Evolutionary conservation across 2,797 vertebrate species (phyloP).

Genomic region (Poeciliopsis infans): DNA sequence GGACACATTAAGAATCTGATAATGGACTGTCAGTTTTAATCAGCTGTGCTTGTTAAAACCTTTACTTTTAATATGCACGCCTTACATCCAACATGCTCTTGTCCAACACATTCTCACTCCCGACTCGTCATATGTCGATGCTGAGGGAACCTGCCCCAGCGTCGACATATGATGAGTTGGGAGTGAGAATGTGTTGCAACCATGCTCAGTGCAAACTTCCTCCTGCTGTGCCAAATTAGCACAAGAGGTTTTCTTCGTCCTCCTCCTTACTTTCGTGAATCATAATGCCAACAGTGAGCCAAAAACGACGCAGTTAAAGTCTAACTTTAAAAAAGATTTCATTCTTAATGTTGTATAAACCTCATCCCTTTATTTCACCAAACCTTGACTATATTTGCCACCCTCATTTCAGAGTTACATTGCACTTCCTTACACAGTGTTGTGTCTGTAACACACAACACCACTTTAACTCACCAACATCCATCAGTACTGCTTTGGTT

Average conservation of each 20-base stretch:
- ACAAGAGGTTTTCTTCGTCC: background rate
- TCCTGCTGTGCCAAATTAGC: background rate
- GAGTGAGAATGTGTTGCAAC: no score
- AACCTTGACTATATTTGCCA: background rate
- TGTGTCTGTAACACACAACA: background rate
- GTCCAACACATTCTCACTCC: no score
- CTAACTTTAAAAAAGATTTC: background rate
- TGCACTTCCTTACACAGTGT: background rate
- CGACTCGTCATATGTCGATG: no score
- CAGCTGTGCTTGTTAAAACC: background rate
- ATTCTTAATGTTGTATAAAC: background rate
- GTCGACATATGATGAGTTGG: no score
- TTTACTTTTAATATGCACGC: background rate
- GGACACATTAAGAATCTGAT: constrained; percentile 13
- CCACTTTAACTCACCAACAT: background rate
- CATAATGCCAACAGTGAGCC: background rate
- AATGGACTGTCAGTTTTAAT: constrained; percentile 3
- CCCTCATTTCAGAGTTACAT: background rate
- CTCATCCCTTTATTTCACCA: background rate
- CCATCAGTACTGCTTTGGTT: background rate
- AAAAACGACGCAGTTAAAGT: background rate
- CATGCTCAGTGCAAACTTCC: background rate
- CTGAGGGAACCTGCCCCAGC: no score
- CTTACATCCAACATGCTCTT: background rate
- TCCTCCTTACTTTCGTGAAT: background rate